Base-by-base conservation (phyloP, 2,888 invertebrate genomes). In the Vesta saturnalis region DNA sequence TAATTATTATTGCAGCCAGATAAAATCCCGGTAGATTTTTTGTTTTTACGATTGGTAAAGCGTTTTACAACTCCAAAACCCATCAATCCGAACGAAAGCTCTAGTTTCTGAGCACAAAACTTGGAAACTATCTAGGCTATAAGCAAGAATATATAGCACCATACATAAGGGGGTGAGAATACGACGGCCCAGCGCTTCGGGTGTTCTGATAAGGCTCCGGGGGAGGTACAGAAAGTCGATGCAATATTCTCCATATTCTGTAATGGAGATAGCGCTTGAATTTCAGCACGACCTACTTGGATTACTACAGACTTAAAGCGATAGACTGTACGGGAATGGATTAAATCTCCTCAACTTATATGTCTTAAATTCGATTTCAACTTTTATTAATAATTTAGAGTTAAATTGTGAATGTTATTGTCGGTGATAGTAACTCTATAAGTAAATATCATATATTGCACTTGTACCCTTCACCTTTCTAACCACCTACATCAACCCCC, bases 161-260 rank as follows among this genome's bases (percentile, higher is more conserved):
- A 75, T 78, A 77, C 77, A 77, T 77, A 79, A 77, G 78, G 78
- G 78, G 78, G 77, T 79, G 80, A 79, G 76, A 78, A 77, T 78
- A 76, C 77, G 77, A 74, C 78, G 72, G 77, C 79, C 77, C 78
- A 75, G 78, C 78, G 79, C 79, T 79, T 79, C 79, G 77, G 79
- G 81, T 77, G 81, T 79, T 77, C 81, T 81, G 82, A 81, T 82
- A 82, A 82, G 82, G 78, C 81, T 81, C 78, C 77, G 77, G 80
- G 80, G 79, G 80, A 76, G 77, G 77, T 72, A 69, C 68, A 74
- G 76, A 74, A 70, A 60, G 35, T 57, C 70, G 57, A 57, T 52
- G 63, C 68, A 58, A 16, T 68, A 67, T 52, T 67, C 56, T 47
- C 54, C 54, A 5, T 8, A 6, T 35, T 46, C 16, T 14, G 57